Base-by-base conservation (phyloP, 2,113 vertebrate species). In the Sterna hirundo region DNA sequence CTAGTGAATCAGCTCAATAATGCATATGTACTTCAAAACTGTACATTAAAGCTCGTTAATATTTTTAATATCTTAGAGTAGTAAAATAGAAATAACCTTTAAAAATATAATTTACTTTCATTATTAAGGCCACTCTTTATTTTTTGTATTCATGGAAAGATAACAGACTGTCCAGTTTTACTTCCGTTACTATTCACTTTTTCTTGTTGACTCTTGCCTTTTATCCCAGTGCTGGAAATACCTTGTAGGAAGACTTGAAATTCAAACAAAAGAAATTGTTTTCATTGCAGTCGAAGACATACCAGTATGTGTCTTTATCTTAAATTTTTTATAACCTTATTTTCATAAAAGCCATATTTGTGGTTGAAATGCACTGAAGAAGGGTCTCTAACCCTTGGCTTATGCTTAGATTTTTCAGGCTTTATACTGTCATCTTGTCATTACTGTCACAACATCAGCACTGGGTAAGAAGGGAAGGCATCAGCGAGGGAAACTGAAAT, bases 1-100 rank as follows among this genome's bases (percentile, higher is more conserved):
- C 64, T 55, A 26, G 46, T 44, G 51, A 47, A 74, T 49, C 72
- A 71, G 62, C 86, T 87, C 68, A 36, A 30, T 19, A 30, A 81
- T 1, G 12, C 44, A 32, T 42, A 19, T 15, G 68, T 46, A 42
- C 36, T 90, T 86, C 64, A n/a, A 79, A 94, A 32, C 23, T 5
- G 10, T 15, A 12, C 34, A 36, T n/a, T 60, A 36, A 79, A 84
- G 22, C 57, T 79, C 10, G 65, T 42, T 85, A 49, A 4, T 34
- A 27, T 64, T 72, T 76, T 72, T 69, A 68, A 18, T 49, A 38
- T 80, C 54, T 74, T 29, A 19, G 40, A 87, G 42, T 27, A 54
- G 62, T 87, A 85, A 79, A 85, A 87, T 75, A 95, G 86, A 96
- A 94, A 80, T 22, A 47, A 66, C 51, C 26, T 66, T 78, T 80